Conservation (phyloP, 2,888 invertebrate species). For the Neoaliturus tenellus region DNA sequence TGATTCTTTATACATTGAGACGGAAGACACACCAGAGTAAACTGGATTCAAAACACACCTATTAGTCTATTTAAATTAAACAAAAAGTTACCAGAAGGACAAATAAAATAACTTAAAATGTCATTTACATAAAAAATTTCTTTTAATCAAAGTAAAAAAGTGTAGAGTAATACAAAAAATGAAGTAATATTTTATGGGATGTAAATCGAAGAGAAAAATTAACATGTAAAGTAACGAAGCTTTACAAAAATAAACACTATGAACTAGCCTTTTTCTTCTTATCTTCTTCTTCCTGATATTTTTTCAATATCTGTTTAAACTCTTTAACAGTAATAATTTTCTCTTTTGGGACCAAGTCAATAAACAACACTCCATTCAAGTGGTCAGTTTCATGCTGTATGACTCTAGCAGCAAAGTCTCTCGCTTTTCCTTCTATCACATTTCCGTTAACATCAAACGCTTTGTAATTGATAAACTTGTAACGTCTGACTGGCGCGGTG, state of each 20-base stretch:
- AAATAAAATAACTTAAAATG: no score
- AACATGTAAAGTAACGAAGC: neutral
- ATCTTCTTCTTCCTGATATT: constrained; percentile 13
- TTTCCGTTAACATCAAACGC: neutral
- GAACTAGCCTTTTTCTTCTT: neutral
- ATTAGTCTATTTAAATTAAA: no score
- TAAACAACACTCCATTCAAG: constrained; percentile 22
- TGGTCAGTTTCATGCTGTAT: constrained; percentile 43
- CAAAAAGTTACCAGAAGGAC: no score
- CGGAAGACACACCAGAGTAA: no score
- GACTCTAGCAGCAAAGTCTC: constrained; percentile 28
- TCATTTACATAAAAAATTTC: no score
- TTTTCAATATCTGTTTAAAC: neutral
- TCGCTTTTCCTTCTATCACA: neutral
- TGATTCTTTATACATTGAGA: no score
- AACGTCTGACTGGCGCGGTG: constrained; percentile 25
- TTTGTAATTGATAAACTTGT: neutral
- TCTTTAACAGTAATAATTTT: constrained; percentile 35
- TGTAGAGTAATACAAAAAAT: no score
- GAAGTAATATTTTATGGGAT: no score
- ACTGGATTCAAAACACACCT: no score
- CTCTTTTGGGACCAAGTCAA: constrained; percentile 12
- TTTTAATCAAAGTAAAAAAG: no score
- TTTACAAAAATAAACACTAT: neutral
- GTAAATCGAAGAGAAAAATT: neutral